These are phyloP conservation scores for Diphyllodes magnificus DNA, from an alignment of 2,113 vertebrate genomes.

Conservation along the genomic window DNA sequence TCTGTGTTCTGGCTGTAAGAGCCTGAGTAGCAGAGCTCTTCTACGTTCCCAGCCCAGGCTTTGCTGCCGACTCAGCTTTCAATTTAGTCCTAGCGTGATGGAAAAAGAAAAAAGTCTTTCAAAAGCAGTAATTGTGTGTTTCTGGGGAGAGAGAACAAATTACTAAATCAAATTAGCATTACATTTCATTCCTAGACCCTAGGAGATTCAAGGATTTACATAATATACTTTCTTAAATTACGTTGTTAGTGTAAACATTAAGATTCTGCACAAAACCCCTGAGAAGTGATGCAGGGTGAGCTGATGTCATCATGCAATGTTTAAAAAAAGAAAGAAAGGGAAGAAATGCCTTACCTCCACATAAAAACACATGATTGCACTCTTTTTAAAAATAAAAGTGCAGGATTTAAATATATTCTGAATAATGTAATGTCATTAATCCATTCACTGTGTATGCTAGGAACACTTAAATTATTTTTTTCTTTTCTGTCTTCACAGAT, in stretches of 20 bases:
- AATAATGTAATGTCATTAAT: not conserved
- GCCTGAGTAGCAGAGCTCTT: not conserved
- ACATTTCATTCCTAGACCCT: constrained; percentile 50
- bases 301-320: not conserved
- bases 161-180: constrained; percentile 63
- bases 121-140: constrained; percentile 41
- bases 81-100: not conserved
- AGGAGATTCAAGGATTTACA: constrained; percentile 50
- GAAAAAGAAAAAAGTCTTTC: constrained; percentile 48
- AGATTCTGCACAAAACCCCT: constrained; percentile 15
- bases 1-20: not conserved
- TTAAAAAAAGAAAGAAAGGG: not conserved
- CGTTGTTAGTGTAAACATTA: not conserved
- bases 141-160: constrained; percentile 56
- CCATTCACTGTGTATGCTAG: not conserved
- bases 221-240: constrained; percentile 52
- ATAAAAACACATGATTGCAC: not conserved
- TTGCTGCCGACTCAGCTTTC: constrained; percentile 42
- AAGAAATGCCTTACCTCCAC: not conserved
- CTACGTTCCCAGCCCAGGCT: not conserved
- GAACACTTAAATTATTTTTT: not conserved
- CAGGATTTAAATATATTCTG: not conserved
- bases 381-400: not conserved
- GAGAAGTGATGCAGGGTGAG: not conserved
- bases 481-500: not conserved